Conservation (phyloP, 2,888 invertebrate genomes). For the Synergus umbraculus region DNA sequence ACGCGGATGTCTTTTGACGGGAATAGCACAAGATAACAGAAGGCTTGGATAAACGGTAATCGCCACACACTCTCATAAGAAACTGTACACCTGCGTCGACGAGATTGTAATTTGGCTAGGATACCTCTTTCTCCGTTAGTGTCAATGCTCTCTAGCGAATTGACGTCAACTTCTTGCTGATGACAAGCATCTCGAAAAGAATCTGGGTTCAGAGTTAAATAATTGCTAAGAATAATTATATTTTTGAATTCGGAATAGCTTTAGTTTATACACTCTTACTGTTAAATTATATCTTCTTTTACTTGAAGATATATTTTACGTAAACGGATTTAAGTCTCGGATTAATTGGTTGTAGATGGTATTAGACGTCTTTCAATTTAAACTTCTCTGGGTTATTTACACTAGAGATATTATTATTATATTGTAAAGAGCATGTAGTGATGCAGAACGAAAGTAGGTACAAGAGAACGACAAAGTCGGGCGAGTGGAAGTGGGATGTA, state of each 20-base stretch:
- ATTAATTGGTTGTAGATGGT: too few species aligned
- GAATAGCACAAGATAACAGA: slow-evolving; percentile 37
- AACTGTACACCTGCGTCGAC: slow-evolving; percentile 35
- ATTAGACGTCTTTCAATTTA: background rate
- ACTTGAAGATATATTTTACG: too few species aligned
- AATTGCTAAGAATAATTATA: background rate
- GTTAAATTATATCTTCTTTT: too few species aligned
- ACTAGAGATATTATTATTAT: background rate
- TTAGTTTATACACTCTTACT: too few species aligned
- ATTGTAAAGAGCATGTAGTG: background rate
- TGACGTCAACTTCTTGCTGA: slow-evolving; percentile 2
- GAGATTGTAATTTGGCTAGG: slow-evolving; percentile 35
- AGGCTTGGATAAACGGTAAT: slow-evolving; percentile 37
- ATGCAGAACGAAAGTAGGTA: slow-evolving; percentile 10
- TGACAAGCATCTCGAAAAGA: background rate
- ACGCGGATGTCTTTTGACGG: slow-evolving; percentile 36
- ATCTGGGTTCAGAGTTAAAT: background rate
- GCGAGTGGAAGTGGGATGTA: slow-evolving; percentile 42
- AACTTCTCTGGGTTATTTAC: background rate
- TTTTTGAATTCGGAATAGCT: background rate
- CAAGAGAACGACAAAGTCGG: slow-evolving; percentile 23
- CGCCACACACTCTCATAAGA: slow-evolving; percentile 23
- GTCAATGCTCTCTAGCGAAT: slow-evolving; percentile 40
- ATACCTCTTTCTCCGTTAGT: slow-evolving; percentile 36
- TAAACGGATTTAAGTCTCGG: too few species aligned